Base-by-base conservation (phyloP, 2,888 invertebrate species). In the Dasysyrphus albostriatus region DNA sequence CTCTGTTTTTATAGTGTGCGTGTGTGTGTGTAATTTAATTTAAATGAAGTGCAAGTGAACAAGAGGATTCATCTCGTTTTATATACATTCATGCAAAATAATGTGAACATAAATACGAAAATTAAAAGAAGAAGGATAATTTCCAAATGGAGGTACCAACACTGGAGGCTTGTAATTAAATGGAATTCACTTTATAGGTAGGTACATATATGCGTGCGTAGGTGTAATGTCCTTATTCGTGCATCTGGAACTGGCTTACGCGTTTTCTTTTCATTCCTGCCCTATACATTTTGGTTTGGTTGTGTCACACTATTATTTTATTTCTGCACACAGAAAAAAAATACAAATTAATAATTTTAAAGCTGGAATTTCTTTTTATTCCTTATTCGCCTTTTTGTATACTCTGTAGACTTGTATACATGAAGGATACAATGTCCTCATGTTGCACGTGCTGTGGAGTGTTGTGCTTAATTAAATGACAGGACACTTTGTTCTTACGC, bases 391-490 rank as follows among this genome's bases (percentile, higher is more conserved):
- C 39, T 56, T 16, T 54, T 54, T 54, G 32, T 32, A 24, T 24
- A 24, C 24, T 24, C 24, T 39, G 24, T n/a, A 12, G 9, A n/a
- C 24, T 2, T 3, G n/a, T n/a, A n/a, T 32, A 10, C 6, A 32
- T 32, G 34, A 16, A 65, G 47, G 65, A 34, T 32, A 47, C 12
- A 29, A 34, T 44, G 37, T 49, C 58, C 32, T 42, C 67, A 65
- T 51, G 42, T 19, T 67, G 70, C 70, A 47, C 63, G 72, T 72
- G 70, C 47, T 49, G 1, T 10, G 3, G 16, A 12, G 39, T 49
- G 56, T 65, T 82, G 65, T 58, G 47, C 76, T 82, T 76, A 76
- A 76, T 82, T 76, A 76, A 82, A 82, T 65, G 70, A 58, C 70
- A 72, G 82, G 56, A 63, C 81, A 44, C 67, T 74, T 69, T 51